Base-by-base conservation (phyloP, 2,113 vertebrate genomes). In the Rana temporaria region DNA sequence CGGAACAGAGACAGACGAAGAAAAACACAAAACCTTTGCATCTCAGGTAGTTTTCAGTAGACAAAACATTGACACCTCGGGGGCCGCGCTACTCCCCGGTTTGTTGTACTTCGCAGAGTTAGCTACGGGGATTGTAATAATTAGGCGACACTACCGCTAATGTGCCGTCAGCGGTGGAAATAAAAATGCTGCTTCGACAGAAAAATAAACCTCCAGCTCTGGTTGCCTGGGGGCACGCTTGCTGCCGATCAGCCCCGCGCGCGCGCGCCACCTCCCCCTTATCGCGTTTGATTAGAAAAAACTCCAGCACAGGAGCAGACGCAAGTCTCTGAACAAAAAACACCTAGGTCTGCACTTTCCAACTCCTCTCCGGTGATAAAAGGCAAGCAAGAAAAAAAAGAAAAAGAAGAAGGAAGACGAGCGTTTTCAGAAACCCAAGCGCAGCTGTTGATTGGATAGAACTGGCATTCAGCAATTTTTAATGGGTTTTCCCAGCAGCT, bases 61-160 rank as follows among this genome's bases (percentile, higher is more conserved):
- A 69, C 78, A 79, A 78, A 78, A 78, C 63, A 56, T 19, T 34
- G 48, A 53, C 63, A 79, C 78, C 78, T 56, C 34, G 15, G 55
- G 77, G 78, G 65, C 12, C 19, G 5, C 18, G 53, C 57, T 79
- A 32, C 76, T 78, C 24, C 9, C 62, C 62, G 26, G 77, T 65
- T 56, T 4, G 55, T 48, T 42, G 30, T 57, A 30, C 34, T 20
- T 12, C 26, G 16, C 65, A 18, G 55, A 59, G 64, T 70, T 79
- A 70, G 78, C 78, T 79, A 38, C 32, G 24, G 78, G 78, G 65
- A 48, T 60, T 59, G 78, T 70, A 79, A 79, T 79, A 79, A 79
- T 79, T 59, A 70, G 65, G 55, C 57, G 66, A 59, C 66, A 11
- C 55, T 70, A 79, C 69, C 55, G 9, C 26, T 66, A 68, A 79